Percentiles rank a stretch among this genome's conserved stretches.
phyloP scores from a whole-genome alignment of 1,140 invertebrate species.

The Sarcophaga bullata region DNA sequence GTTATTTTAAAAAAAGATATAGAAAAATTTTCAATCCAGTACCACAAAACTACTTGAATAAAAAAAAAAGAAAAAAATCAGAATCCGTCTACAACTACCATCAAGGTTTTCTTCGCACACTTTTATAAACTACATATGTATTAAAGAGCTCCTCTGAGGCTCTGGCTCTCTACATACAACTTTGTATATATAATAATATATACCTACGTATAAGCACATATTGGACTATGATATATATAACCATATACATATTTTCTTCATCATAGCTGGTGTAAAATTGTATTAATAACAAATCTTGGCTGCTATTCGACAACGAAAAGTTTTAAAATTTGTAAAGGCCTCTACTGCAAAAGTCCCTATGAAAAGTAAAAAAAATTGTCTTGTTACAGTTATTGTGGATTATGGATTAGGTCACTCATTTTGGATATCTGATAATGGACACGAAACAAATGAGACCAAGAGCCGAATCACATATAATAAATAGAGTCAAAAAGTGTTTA shows the following conservation, averaged over 20 bases:
- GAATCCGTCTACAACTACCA: slow-evolving; percentile 34
- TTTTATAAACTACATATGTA: background rate
- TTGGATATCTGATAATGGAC: background rate
- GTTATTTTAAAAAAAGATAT: background rate
- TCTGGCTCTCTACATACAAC: slow-evolving; percentile 21
- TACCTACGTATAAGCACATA: background rate
- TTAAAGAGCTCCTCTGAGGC: background rate
- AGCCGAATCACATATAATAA: background rate
- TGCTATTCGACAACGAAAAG: background rate
- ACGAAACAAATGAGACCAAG: background rate
- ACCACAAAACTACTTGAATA: background rate
- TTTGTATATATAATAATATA: slow-evolving; percentile 13
- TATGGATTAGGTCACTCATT: slow-evolving; percentile 6
- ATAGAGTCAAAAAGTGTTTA: slow-evolving; percentile 6
- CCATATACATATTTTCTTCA: slow-evolving; percentile 38
- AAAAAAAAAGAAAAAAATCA: slow-evolving; percentile 25
- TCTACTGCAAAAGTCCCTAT: background rate
- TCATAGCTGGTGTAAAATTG: slow-evolving; percentile 29
- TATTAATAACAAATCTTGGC: slow-evolving; percentile 24
- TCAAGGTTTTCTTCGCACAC: slow-evolving; percentile 35
- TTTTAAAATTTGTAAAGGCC: background rate
- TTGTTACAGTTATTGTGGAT: background rate
- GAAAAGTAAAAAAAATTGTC: background rate
- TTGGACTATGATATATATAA: background rate
- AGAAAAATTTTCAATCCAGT: background rate